Evolutionary conservation across 1,140 invertebrate genomes (phyloP).

Genomic region (Habropoda laboriosa): DNA sequence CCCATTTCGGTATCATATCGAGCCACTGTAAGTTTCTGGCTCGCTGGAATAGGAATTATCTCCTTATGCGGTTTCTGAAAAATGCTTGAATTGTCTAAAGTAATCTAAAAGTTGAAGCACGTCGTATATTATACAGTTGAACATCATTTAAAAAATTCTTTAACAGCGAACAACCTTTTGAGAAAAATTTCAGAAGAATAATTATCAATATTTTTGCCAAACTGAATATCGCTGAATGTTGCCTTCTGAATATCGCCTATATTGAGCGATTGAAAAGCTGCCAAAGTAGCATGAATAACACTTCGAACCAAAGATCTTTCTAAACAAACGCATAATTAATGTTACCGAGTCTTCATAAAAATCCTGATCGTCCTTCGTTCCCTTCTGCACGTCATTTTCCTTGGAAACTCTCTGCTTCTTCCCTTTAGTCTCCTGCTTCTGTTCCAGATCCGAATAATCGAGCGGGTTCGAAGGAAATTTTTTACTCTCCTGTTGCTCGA

Average conservation of each 20-base stretch:
- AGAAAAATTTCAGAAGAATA: neutral
- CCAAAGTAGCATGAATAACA: too few species aligned
- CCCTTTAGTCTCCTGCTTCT: slow-evolving; percentile 4
- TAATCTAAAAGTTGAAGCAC: too few species aligned
- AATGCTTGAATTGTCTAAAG: too few species aligned
- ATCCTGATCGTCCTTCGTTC: slow-evolving; percentile 43
- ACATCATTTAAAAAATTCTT: too few species aligned
- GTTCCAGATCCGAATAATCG: slow-evolving; percentile 18
- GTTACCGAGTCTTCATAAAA: slow-evolving; percentile 70
- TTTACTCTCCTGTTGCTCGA: slow-evolving; percentile 19
- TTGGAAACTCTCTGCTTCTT: neutral
- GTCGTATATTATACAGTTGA: too few species aligned
- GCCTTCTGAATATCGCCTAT: too few species aligned
- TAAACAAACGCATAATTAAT: neutral
- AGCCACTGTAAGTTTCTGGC: slow-evolving; percentile 61
- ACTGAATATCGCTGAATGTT: too few species aligned
- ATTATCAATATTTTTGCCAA: too few species aligned
- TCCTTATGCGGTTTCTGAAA: slow-evolving; percentile 74
- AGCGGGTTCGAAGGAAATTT: neutral
- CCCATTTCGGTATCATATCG: slow-evolving; percentile 64
- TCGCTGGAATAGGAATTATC: slow-evolving; percentile 38
- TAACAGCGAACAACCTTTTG: too few species aligned
- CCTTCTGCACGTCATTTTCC: neutral
- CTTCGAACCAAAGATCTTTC: too few species aligned
- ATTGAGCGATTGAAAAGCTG: too few species aligned